Percentiles rank a stretch among this genome's conserved stretches.
These are phyloP conservation scores for Xylota sylvarum DNA, from an alignment of 2,888 invertebrate species.

Conservation along the genomic window DNA sequence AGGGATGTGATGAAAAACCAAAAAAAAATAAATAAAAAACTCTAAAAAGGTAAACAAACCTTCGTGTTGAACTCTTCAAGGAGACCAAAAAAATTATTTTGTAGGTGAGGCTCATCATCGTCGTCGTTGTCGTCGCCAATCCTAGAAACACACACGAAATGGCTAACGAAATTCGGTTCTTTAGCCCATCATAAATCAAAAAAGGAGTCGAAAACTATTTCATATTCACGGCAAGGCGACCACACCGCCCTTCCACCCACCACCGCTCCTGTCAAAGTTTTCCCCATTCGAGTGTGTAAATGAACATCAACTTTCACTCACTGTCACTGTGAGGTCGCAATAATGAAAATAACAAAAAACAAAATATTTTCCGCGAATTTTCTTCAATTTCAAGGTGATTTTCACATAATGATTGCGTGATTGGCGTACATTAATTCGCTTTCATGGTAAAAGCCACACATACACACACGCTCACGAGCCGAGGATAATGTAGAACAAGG, in stretches of 20 bases:
- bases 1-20: neutral
- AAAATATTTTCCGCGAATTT: conserved; percentile 28
- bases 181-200: conserved; percentile 42
- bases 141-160: conserved; percentile 32
- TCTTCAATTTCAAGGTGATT: conserved; percentile 48
- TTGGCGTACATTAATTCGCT: conserved; percentile 39
- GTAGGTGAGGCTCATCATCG: conserved; percentile 29
- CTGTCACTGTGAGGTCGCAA: neutral
- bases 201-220: conserved; percentile 9
- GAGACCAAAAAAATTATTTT: conserved; percentile 27
- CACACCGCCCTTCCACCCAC: neutral
- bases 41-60: conserved; percentile 40
- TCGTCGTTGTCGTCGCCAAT: conserved; percentile 33
- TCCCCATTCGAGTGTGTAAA: conserved; percentile 13
- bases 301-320: conserved; percentile 34
- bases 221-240: conserved; percentile 8
- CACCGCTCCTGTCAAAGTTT: neutral
- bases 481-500: conserved; percentile 13
- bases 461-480: conserved; percentile 10
- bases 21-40: neutral
- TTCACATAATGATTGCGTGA: conserved; percentile 56
- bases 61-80: conserved; percentile 42
- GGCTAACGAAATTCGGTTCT: conserved; percentile 10
- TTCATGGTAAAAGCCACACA: neutral
- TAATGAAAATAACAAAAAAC: neutral